A percentile compares a stretch with the other conserved stretches of the same genome.
These are phyloP conservation scores for Lepus americanus DNA, from an alignment of 2,113 vertebrate species.

Conservation along the genomic window DNA sequence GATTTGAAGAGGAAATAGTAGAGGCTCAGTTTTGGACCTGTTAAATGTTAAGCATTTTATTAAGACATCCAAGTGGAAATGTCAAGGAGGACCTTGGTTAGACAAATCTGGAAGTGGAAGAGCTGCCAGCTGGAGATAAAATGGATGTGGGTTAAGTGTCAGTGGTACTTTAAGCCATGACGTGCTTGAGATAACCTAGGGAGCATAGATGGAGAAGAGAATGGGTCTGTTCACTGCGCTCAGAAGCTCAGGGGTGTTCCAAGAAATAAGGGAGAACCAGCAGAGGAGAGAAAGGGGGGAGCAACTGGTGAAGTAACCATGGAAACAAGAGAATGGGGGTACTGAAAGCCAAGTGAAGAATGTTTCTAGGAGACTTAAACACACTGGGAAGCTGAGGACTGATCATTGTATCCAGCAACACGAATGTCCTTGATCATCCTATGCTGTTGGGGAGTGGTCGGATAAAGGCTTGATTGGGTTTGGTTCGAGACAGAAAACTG, in stretches of 20 bases:
- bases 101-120: slow-evolving; percentile 17
- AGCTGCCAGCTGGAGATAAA: not conserved
- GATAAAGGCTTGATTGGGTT: slow-evolving; percentile 3
- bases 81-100: slow-evolving; percentile 7
- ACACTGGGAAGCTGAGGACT: slow-evolving; percentile 7
- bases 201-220: not conserved
- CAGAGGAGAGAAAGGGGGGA: not conserved
- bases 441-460: not conserved
- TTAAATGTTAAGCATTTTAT: slow-evolving; percentile 54
- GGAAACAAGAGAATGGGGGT: not conserved
- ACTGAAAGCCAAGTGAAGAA: not conserved
- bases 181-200: not conserved
- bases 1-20: slow-evolving; percentile 7
- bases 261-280: slow-evolving; percentile 14
- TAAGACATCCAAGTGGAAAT: slow-evolving; percentile 39
- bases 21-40: slow-evolving; percentile 36
- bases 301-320: not conserved
- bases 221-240: not conserved
- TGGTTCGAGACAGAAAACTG: not conserved
- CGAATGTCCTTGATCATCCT: not conserved
- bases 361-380: not conserved
- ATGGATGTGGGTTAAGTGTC: not conserved
- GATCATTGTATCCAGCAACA: not conserved
- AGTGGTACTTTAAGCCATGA: not conserved
- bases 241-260: not conserved